Evolutionary conservation across 2,113 vertebrate species (phyloP).

Genomic region (Turnix velox): DNA sequence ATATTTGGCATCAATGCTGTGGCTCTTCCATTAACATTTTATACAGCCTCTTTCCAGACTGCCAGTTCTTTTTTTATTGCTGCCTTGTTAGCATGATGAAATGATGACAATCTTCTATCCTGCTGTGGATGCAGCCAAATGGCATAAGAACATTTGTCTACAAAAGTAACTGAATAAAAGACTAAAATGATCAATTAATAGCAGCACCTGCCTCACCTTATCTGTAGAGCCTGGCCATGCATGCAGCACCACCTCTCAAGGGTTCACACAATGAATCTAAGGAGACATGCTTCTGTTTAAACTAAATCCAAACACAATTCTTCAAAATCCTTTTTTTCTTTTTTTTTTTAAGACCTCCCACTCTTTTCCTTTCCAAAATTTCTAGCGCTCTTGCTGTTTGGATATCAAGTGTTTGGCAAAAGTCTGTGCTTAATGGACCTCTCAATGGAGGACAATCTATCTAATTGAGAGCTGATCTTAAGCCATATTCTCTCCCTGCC

Average conservation of each 20-base stretch:
- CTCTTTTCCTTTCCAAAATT: conserved; percentile 24
- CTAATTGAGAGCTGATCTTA: conserved; percentile 7
- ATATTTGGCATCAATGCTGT: conserved; percentile 15
- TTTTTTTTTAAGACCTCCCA: background rate
- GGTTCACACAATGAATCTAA: background rate
- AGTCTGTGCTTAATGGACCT: background rate
- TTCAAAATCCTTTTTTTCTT: background rate
- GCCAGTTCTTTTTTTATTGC: conserved; percentile 44
- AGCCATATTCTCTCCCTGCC: background rate
- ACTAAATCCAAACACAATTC: background rate
- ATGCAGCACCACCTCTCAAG: background rate
- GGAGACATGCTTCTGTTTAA: background rate
- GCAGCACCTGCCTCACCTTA: background rate
- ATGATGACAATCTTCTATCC: conserved; percentile 39
- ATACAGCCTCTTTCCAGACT: conserved; percentile 34
- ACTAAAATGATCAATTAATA: conserved; percentile 34
- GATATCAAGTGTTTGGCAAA: conserved; percentile 14
- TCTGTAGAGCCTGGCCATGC: background rate
- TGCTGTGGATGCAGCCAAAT: conserved; percentile 43
- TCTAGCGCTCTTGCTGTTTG: background rate
- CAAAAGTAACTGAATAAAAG: conserved; percentile 9
- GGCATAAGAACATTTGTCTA: conserved; percentile 11
- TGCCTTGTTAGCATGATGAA: conserved; percentile 56
- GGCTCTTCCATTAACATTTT: conserved; percentile 29
- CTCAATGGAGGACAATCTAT: background rate